Evolutionary conservation across 1,140 invertebrate genomes (phyloP).

Genomic region (Bombyx mandarina): DNA sequence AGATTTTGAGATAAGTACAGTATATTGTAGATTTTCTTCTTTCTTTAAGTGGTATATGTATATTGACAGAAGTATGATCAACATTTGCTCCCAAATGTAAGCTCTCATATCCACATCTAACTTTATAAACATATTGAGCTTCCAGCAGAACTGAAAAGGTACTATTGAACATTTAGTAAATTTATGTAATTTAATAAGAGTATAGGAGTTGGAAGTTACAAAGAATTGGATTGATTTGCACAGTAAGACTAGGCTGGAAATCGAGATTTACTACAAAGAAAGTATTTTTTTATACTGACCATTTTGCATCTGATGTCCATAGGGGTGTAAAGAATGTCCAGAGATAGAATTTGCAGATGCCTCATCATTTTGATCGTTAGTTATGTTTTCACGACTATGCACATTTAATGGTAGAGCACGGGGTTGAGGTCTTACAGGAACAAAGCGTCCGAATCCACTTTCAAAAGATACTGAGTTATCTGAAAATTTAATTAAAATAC

Average conservation of each 20-base stretch:
- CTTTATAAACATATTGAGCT: too few species aligned
- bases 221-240: neutral
- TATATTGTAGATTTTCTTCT: neutral
- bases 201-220: neutral
- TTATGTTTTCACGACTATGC: slow-evolving; percentile 48
- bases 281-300: slow-evolving; percentile 21
- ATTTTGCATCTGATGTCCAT: slow-evolving; percentile 60
- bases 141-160: too few species aligned
- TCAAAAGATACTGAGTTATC: slow-evolving; percentile 59
- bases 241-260: neutral
- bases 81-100: too few species aligned
- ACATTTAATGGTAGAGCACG: slow-evolving; percentile 51
- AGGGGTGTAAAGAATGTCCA: slow-evolving; percentile 54
- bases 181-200: neutral
- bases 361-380: slow-evolving; percentile 47
- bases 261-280: neutral
- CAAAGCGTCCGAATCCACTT: slow-evolving; percentile 65
- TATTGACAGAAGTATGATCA: too few species aligned
- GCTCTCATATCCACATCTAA: too few species aligned
- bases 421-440: slow-evolving; percentile 64
- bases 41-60: neutral
- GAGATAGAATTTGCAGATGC: slow-evolving; percentile 32
- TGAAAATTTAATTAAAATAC: slow-evolving; percentile 15
- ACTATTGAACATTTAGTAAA: slow-evolving; percentile 1
- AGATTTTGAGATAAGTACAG: too few species aligned